Base-by-base conservation (phyloP, 2,113 vertebrate genomes). In the Lagenorhynchus albirostris region DNA sequence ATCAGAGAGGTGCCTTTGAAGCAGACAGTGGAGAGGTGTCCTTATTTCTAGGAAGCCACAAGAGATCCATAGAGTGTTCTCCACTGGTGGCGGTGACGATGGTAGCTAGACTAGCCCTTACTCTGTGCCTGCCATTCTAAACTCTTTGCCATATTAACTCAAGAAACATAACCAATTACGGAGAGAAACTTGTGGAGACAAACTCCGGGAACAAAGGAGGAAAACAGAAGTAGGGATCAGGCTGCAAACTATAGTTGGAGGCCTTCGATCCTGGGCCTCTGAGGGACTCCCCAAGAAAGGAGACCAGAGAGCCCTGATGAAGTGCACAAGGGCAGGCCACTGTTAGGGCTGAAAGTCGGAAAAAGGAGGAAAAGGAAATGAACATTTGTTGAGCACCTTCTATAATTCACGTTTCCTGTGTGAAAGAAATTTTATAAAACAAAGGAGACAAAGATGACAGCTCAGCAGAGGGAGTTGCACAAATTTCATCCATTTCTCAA, bases 21-120 rank as follows among this genome's bases (percentile, higher is more conserved):
- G 44, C 0, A 68, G 31, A 65, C 20, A 82, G 18, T 21, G 86
- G 63, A 29, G 20, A 93, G 11, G 14, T 8, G 25, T 8, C 23
- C 15, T 62, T 41, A 17, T 41, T 95, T 91, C 73, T 11, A 44
- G 23, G 31, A 91, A 91, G 33, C 13, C 67, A 8, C 31, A 8
- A 36, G 47, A 62, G 41, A 91, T 3, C 9, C 9, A 25, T 38
- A 55, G 15, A 17, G 6, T 18, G 12, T 33, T 80, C 41, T 15
- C 11, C 9, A 11, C 63, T 12, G 15, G 15, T 11, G 20, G 50
- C 0, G 0, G 31, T n/a, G 7, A 29, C 8, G 8, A 38, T 17
- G 20, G 5, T 14, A 47, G 10, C 5, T 71, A 60, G 38, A 65
- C 62, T 0, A 50, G 29, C 29, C 53, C 4, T 83, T 38, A 63